Conservation (phyloP, 2,113 vertebrate species). For the Orientallactaga bullata region DNA sequence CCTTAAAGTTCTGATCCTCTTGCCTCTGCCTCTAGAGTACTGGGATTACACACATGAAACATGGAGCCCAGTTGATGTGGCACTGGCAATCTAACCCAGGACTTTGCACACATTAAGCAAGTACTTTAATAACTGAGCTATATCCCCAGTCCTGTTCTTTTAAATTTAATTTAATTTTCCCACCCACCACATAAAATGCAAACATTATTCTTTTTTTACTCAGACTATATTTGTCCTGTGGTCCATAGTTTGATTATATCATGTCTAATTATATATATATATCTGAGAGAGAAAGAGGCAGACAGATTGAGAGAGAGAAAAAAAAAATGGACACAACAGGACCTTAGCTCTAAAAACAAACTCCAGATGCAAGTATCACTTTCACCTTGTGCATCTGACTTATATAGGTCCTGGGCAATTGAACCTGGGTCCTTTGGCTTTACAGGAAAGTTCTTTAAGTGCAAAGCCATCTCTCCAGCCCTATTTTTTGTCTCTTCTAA, state of each 20-base stretch:
- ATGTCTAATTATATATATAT: too few species aligned
- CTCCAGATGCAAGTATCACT: too few species aligned
- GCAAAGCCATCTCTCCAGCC: not conserved
- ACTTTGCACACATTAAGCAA: not conserved
- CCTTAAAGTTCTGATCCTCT: not conserved
- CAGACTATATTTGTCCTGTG: not conserved
- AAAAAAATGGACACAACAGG: too few species aligned
- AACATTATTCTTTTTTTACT: not conserved
- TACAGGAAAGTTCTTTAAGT: too few species aligned
- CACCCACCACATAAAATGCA: not conserved
- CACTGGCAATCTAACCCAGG: not conserved
- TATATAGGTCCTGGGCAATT: too few species aligned
- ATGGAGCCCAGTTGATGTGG: not conserved
- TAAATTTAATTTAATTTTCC: too few species aligned
- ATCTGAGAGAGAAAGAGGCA: too few species aligned
- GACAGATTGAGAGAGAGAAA: too few species aligned
- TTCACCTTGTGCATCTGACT: not conserved
- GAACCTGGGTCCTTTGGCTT: too few species aligned
- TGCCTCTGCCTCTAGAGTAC: not conserved
- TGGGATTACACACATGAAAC: not conserved
- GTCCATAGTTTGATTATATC: not conserved
- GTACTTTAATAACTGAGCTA: not conserved
- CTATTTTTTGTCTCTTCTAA: constrained; percentile 5
- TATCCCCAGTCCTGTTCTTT: not conserved
- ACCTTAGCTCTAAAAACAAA: too few species aligned